Conservation (phyloP, 2,797 vertebrate genomes). For the Crax fasciolata region DNA sequence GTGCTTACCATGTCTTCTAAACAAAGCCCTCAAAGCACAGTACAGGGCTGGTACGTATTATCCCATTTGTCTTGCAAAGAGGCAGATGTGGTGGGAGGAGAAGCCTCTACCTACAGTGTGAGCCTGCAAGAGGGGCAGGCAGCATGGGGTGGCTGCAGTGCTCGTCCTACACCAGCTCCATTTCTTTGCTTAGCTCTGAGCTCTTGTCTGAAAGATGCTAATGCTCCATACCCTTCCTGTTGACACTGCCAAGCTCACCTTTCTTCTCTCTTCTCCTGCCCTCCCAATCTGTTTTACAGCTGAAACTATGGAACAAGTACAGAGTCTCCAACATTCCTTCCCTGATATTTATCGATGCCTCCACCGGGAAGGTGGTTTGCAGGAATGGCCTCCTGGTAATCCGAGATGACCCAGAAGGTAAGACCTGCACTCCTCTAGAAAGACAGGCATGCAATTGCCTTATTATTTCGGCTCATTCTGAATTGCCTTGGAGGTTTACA, state of each 20-base stretch:
- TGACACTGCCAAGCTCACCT: background rate
- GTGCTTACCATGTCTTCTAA: background rate
- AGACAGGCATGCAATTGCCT: background rate
- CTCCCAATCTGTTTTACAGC: constrained; percentile 81
- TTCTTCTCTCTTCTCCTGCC: background rate
- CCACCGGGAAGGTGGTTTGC: constrained; percentile 94
- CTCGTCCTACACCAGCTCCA: background rate
- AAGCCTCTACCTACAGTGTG: background rate
- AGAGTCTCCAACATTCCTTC: constrained; percentile 98
- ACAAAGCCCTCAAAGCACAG: constrained; percentile 14
- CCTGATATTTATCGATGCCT: constrained; percentile 95
- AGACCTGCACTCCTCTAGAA: background rate
- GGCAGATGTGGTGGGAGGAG: background rate
- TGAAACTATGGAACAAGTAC: constrained; percentile 99
- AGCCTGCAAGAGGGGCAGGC: background rate
- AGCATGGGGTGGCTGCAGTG: too few species aligned
- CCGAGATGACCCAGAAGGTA: constrained; percentile 97
- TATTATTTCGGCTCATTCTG: background rate
- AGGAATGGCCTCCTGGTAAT: constrained; percentile 96
- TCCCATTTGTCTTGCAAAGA: constrained; percentile 25
- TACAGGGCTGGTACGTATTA: background rate
- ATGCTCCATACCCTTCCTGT: background rate
- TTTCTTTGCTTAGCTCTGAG: background rate
- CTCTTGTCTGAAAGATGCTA: background rate
- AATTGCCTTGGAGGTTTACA: background rate